phyloP scores from a whole-genome alignment of 2,797 vertebrate genomes.

The Champsocephalus gunnari region DNA sequence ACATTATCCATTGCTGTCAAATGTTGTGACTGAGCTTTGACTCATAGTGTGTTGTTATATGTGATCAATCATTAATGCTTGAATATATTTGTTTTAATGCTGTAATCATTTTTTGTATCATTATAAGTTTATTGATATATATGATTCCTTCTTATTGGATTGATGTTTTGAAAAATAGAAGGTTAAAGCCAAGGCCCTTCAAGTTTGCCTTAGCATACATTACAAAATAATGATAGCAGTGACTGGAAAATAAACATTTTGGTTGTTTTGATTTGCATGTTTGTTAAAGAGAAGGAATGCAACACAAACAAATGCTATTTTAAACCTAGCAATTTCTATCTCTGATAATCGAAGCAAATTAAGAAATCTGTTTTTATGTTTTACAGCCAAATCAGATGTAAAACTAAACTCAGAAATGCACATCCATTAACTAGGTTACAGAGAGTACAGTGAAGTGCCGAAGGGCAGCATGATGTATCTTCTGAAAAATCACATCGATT shows the following conservation, averaged over 20 bases:
- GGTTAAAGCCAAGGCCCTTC: slow-evolving; percentile 28
- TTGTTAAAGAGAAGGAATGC: background rate
- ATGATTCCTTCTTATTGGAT: background rate
- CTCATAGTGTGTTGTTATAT: background rate
- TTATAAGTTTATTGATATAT: background rate
- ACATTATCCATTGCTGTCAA: background rate
- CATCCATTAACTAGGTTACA: slow-evolving; percentile 24
- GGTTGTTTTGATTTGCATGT: background rate
- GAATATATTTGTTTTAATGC: background rate
- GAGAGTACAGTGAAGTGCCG: slow-evolving; percentile 7
- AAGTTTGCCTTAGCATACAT: slow-evolving; percentile 15
- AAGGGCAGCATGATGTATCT: background rate
- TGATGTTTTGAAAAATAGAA: slow-evolving; percentile 1
- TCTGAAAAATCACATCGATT: background rate
- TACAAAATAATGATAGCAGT: slow-evolving; percentile 23
- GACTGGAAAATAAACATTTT: slow-evolving; percentile 14
- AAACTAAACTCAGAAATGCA: slow-evolving; percentile 7
- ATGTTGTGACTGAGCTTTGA: background rate
- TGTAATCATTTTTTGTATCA: too few species aligned
- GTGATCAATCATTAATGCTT: background rate
- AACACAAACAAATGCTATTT: background rate
- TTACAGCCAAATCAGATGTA: background rate
- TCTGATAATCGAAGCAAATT: slow-evolving; percentile 12
- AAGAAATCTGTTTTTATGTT: background rate
- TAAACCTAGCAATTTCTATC: slow-evolving; percentile 13